These are phyloP conservation scores for Aleadryas rufinucha DNA, from an alignment of 2,113 vertebrate genomes.

Conservation along the genomic window DNA sequence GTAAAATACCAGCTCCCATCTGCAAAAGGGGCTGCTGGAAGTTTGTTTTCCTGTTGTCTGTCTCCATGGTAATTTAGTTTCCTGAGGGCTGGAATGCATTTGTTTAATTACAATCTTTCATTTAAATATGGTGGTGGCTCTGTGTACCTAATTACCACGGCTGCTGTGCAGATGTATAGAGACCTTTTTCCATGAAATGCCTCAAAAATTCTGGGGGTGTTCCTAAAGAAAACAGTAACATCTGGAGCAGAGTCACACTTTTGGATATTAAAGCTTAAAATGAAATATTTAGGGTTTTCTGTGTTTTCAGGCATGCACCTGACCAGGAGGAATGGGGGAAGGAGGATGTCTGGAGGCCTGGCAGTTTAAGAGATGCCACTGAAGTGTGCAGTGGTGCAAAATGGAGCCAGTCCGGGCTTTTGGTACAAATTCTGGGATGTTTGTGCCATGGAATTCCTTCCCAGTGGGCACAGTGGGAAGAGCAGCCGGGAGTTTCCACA, in stretches of 20 bases:
- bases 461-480: background rate
- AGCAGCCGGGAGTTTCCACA: fast-evolving
- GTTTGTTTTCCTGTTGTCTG: background rate
- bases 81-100: background rate
- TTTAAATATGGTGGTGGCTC: background rate
- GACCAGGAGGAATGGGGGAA: background rate
- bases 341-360: background rate
- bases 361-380: background rate
- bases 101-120: background rate
- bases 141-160: background rate
- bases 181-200: background rate
- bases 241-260: background rate
- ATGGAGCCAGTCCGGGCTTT: background rate
- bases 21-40: background rate
- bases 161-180: background rate
- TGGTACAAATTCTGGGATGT: background rate
- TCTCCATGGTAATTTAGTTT: background rate
- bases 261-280: background rate
- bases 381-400: background rate
- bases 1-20: background rate
- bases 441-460: background rate
- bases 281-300: background rate
- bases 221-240: background rate
- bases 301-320: fast-evolving
- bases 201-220: background rate